Conservation (phyloP, 1,140 invertebrate species). For the Mycetomoellerius zeteki region DNA sequence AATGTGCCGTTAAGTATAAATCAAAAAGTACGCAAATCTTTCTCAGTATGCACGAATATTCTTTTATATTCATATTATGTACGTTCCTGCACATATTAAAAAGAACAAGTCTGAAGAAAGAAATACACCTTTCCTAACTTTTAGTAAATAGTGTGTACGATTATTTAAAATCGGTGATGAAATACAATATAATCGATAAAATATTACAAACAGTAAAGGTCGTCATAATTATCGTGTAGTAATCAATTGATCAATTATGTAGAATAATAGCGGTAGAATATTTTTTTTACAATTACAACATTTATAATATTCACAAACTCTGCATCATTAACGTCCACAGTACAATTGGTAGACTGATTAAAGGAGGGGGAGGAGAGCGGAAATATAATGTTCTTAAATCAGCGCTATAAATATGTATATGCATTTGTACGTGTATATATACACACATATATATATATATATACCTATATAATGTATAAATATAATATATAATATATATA, state of each 20-base stretch:
- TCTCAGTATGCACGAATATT: neutral
- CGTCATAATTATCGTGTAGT: conserved; percentile 24
- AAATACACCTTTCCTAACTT: neutral
- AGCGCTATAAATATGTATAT: conserved; percentile 47
- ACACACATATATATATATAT: neutral
- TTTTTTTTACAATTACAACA: conserved; percentile 46
- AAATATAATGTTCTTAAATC: conserved; percentile 34
- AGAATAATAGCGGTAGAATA: conserved; percentile 25
- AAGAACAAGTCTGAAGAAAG: neutral
- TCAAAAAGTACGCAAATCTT: neutral
- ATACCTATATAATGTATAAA: neutral
- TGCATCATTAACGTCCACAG: neutral
- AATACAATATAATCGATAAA: conserved; percentile 10
- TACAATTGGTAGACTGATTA: neutral
- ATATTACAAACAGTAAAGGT: conserved; percentile 9
- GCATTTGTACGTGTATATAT: conserved; percentile 11
- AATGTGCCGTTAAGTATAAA: conserved; percentile 19
- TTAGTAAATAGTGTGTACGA: conserved; percentile 14
- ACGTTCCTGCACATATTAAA: conserved; percentile 9
- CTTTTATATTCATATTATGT: neutral
- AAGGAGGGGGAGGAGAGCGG: neutral
- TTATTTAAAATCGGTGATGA: conserved; percentile 1
- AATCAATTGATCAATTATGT: neutral
- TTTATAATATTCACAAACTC: conserved; percentile 40
- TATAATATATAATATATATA: conserved; percentile 5